These are phyloP conservation scores for Pteromalus puparum DNA, from an alignment of 1,140 invertebrate genomes.

Conservation along the genomic window DNA sequence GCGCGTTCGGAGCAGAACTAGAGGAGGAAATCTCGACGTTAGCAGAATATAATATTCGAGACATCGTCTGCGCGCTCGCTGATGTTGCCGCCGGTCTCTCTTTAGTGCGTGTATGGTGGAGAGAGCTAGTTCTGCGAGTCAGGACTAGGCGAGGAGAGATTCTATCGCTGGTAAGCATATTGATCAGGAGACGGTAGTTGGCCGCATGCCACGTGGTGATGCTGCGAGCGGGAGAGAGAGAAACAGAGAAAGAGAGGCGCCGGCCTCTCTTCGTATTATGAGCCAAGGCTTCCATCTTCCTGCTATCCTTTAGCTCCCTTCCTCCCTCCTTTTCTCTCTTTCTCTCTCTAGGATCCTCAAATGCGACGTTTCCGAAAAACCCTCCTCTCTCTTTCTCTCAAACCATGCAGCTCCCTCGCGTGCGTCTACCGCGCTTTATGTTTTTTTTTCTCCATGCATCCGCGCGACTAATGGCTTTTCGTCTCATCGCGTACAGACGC, in stretches of 20 bases:
- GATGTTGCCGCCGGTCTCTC: background rate
- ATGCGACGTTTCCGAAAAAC: constrained; percentile 61
- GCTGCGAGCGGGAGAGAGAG: constrained; percentile 59
- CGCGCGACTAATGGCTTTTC: constrained; percentile 44
- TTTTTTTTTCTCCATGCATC: constrained; percentile 28
- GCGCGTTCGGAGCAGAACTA: too few relatives aligned
- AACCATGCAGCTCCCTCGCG: background rate
- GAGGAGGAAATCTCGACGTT: constrained; percentile 20
- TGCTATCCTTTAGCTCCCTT: constrained; percentile 62
- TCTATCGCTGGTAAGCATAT: constrained; percentile 74
- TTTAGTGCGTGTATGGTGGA: constrained; percentile 36
- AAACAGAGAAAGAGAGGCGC: constrained; percentile 63
- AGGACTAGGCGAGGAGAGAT: constrained; percentile 24
- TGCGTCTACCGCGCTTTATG: constrained; percentile 17
- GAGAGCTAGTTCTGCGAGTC: constrained; percentile 13
- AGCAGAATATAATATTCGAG: constrained; percentile 49
- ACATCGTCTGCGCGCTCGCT: background rate
- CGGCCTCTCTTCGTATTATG: constrained; percentile 73
- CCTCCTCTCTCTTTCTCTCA: constrained; percentile 40
- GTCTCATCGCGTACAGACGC: constrained; percentile 41
- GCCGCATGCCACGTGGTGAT: constrained; percentile 75
- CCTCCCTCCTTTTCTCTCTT: too few relatives aligned
- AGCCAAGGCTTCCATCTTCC: constrained; percentile 73
- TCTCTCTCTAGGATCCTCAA: constrained; percentile 27
- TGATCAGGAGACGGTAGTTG: constrained; percentile 76